Base-by-base conservation (phyloP, 2,113 vertebrate genomes). In the Gracilinanus agilis region DNA sequence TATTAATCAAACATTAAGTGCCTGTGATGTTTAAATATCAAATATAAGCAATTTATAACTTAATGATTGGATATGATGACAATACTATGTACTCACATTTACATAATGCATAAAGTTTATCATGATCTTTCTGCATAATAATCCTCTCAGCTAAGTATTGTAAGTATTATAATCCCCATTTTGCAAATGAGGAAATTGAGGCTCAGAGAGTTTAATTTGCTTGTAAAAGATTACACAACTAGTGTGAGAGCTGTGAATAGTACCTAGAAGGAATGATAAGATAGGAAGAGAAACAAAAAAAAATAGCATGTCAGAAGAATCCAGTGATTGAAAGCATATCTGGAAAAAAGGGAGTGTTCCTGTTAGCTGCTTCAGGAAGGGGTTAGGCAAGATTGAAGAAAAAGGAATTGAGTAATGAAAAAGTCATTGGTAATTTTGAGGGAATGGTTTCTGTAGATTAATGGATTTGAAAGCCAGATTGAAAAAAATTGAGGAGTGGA, bases 191-290 rank as follows among this genome's bases (percentile, higher is more conserved):
- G 25, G 24, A 94, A 95, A 93, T 2, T 54, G 12, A 21, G 0
- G 29, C 88, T 96, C 88, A 2, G 12, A 56, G 25, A 93, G 40
- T 13, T 94, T 92, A 7, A 44, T 93, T 94, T 49, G 49, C 49
- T 49, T 83, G 67, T 83, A 83, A 5, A 75, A 75, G 34, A 67
- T 75, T 19, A 40, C 16, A 83, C 6, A 16, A 40, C 19, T 83
- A 8, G n/a, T 83, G 19, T 83, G 5, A 21, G 13, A 83, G 5
- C 16, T 83, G 6, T 40, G n/a, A 83, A 83, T 40, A n/a, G 21
- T 83, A 83, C n/a, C n/a, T 83, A 16, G n/a, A 40, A 23, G 19
- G 19, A 83, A 83, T 67, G 58, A 4, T 67, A 27, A 67, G 56
- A 58, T 75, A n/a, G 61, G 61, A 75, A n/a, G 16, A 83, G 16